Base-by-base conservation (phyloP, 2,113 vertebrate species). In the Zosterops lateralis region DNA sequence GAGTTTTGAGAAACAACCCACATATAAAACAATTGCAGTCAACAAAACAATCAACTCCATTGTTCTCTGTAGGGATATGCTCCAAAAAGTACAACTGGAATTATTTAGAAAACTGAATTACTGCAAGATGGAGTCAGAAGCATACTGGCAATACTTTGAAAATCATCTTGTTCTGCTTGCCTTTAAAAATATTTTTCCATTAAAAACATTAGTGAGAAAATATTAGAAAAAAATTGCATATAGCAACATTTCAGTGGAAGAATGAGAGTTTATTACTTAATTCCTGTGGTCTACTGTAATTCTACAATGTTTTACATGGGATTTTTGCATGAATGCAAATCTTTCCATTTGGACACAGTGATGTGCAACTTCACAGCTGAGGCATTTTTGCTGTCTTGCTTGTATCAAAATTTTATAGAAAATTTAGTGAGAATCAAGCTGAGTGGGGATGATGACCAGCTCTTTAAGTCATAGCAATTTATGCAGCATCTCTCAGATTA, bases 51-150 rank as follows among this genome's bases (percentile, higher is more conserved):
- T 75, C 82, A 66, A 19, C 19, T 36, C 42, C 34, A 74, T 92
- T 96, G 80, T 89, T 95, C 86, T 73, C 62, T 65, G 57, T 47
- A 87, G 61, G 62, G 79, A 76, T 53, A 80, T 51, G 36, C 54
- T 90, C 78, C 83, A 94, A 95, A 60, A 62, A 57, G 28, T 68
- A n/a, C 65, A 67, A 76, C 36, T 89, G 75, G 87, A 86, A 70
- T 40, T 87, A 64, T 45, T 93, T 93, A 77, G 56, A 77, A 78
- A 94, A 89, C 57, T 65, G 78, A 94, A 95, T 91, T 84, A 38
- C 70, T 92, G 40, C 82, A 95, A 87, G 36, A 87, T 51, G 64
- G 61, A 95, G 74, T 56, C 60, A 87, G 66, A 84, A 74, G 51
- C 61, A 80, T 20, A 50, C 17, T 71, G 65, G 60, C 6, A 66